phyloP scores from a whole-genome alignment of 2,113 vertebrate species.

The Notiomystis cincta region DNA sequence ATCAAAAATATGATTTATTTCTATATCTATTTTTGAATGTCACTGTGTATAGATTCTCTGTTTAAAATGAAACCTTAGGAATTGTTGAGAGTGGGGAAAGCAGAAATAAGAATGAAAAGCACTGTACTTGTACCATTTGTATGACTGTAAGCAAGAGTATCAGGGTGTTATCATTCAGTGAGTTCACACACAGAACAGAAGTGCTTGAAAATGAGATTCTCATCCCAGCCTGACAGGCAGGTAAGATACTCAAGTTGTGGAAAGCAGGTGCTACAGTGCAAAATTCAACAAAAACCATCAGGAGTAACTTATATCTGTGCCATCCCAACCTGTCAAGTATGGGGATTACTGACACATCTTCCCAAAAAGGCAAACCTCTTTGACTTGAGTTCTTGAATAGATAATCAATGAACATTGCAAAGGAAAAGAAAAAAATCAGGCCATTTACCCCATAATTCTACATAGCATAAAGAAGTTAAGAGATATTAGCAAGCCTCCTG shows the following conservation, averaged over 20 bases:
- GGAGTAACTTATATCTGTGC: background rate
- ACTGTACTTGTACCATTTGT: background rate
- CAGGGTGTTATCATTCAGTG: background rate
- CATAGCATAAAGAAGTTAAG: background rate
- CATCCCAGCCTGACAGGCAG: background rate
- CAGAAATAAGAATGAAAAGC: background rate
- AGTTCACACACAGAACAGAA: background rate
- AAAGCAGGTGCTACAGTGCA: background rate
- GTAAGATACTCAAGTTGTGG: background rate
- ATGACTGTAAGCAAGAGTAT: background rate
- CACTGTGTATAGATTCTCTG: background rate
- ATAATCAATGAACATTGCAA: background rate
- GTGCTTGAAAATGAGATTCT: background rate
- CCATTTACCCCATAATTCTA: background rate
- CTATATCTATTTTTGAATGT: background rate
- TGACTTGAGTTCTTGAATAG: background rate
- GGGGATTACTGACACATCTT: background rate
- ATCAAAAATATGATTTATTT: background rate
- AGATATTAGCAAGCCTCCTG: background rate
- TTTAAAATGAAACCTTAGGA: background rate
- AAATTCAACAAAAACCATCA: background rate
- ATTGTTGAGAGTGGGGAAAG: background rate
- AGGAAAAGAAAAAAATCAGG: background rate
- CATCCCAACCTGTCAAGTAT: background rate
- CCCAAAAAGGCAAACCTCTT: background rate